Base-by-base conservation (phyloP, 2,797 vertebrate species). In the Chelmon rostratus region DNA sequence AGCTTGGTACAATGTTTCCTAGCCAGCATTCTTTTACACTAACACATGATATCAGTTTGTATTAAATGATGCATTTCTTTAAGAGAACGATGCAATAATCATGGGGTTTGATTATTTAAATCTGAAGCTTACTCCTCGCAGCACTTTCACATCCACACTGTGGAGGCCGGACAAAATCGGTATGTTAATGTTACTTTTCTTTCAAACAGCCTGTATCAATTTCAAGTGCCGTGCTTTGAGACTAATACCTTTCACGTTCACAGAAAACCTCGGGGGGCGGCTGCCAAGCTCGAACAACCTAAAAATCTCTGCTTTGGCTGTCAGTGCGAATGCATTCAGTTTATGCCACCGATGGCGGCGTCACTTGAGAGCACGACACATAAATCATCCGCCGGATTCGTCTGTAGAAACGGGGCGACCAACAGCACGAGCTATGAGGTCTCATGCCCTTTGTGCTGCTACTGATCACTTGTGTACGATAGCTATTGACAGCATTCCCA, bases 401-500 rank as follows among this genome's bases (percentile, higher is more conserved):
- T 50, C 35, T n/a, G n/a, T n/a, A 15, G 2, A 38, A n/a, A 53
- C 16, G 21, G 47, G 23, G 70, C 57, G 49, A 40, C 33, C 25
- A 35, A 9, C 44, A 35, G 38, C 50, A 21, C 58, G n/a, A n/a
- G n/a, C n/a, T n/a, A n/a, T n/a, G n/a, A n/a, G n/a, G 49, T 38
- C 38, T 11, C 31, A 25, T 6, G 1, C 47, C 56, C 76, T 83
- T 78, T 50, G 38, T 63, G 81, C 65, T 66, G 31, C 63, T 66
- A 40, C 53, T 57, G 9, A 86, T 83, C 69, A 49, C 37, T 71
- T 40, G 57, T 54, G 28, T 54, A 67, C 44, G n/a, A 58, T 35
- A 47, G 52, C 44, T n/a, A 50, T 56, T 78, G 79, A 87, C 84
- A 19, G 35, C 28, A 5, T 71, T 28, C 57, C 56, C 73, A 47